phyloP scores from a whole-genome alignment of 30 jellyfish, hydroid and myxozoan genomes.

The Hydractinia symbiolongicarpus region DNA sequence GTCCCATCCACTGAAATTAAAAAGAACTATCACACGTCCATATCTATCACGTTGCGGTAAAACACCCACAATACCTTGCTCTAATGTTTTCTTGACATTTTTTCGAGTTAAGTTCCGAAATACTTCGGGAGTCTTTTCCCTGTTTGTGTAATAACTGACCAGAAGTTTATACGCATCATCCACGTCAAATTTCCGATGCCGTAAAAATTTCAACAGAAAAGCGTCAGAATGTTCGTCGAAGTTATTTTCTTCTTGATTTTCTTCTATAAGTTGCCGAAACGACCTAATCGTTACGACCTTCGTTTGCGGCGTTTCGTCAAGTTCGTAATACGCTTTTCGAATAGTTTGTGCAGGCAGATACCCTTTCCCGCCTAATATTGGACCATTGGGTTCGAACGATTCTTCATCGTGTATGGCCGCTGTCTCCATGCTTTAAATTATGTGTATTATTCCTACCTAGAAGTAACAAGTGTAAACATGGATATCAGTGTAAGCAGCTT shows the following conservation, averaged over 20 bases:
- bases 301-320: slow-evolving; percentile 93
- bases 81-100: slow-evolving; percentile 85
- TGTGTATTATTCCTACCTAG: too few species aligned
- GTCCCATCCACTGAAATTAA: slow-evolving; percentile 81
- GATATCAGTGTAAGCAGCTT: too few species aligned
- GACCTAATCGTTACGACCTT: slow-evolving; percentile 75
- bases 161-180: slow-evolving; percentile 76
- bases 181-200: slow-evolving; percentile 93
- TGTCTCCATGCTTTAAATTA: slow-evolving; percentile 8
- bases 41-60: slow-evolving; percentile 97
- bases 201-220: slow-evolving; percentile 73
- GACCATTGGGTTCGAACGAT: slow-evolving; percentile 92
- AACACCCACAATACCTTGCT: slow-evolving; percentile 96
- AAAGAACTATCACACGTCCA: slow-evolving; percentile 80
- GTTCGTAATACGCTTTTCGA: slow-evolving; percentile 81
- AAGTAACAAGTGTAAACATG: too few species aligned
- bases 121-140: slow-evolving; percentile 92
- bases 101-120: slow-evolving; percentile 89
- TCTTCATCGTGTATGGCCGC: slow-evolving; percentile 45
- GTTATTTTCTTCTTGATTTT: slow-evolving; percentile 88
- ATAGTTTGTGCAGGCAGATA: slow-evolving; percentile 94
- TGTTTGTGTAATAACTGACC: slow-evolving; percentile 70
- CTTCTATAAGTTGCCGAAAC: slow-evolving; percentile 82
- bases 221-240: slow-evolving; percentile 98
- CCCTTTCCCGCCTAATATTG: slow-evolving; percentile 91